phyloP scores from a whole-genome alignment of 2,113 vertebrate genomes.

The rat (Rattus norvegicus) region DNA sequence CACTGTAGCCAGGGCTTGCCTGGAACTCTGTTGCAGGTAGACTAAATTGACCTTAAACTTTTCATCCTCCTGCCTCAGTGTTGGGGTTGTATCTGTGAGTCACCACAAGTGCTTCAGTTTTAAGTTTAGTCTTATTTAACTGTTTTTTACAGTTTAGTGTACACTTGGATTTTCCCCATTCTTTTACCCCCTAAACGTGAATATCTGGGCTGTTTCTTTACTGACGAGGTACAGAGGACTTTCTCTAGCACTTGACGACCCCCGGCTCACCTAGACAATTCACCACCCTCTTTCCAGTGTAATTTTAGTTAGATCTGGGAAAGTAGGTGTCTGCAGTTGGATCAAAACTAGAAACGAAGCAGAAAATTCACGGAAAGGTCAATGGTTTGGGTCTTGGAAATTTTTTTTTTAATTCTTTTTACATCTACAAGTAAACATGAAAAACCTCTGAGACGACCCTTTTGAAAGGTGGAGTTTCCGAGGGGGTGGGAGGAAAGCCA shows the following conservation, averaged over 20 bases:
- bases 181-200: not conserved
- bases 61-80: not conserved
- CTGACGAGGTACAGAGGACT: not conserved
- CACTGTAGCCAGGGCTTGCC: not conserved
- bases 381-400: not conserved
- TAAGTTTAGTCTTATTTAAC: not conserved
- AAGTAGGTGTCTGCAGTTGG: not conserved
- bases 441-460: not conserved
- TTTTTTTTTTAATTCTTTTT: not conserved
- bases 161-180: not conserved
- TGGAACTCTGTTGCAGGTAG: not conserved
- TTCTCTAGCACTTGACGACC: not conserved
- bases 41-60: not conserved
- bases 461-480: not conserved
- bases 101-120: not conserved
- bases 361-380: not conserved
- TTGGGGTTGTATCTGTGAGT: not conserved
- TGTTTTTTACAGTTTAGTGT: not conserved
- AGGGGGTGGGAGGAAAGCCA: conserved; percentile 61
- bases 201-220: not conserved
- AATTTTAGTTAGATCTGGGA: conserved; percentile 26
- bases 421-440: not conserved
- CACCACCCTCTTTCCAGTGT: not conserved
- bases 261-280: not conserved
- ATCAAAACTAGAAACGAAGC: not conserved